phyloP scores from a whole-genome alignment of 92 coral and sea anemone species.

The Zoanthus solanderi region DNA sequence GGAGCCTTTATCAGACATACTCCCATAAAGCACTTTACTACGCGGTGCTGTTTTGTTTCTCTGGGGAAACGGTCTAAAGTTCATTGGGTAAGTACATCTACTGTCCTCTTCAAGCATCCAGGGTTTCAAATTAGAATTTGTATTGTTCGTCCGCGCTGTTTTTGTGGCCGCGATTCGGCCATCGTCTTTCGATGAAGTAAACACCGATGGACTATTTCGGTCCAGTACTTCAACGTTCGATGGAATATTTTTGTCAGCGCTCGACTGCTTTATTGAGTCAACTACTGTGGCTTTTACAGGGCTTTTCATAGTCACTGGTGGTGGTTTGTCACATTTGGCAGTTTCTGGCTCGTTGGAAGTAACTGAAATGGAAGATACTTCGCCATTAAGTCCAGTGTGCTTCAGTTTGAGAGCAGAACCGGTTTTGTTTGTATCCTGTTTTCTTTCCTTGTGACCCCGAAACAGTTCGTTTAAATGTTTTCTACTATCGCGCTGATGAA shows the following conservation, averaged over 20 bases:
- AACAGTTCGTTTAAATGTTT: conserved; percentile 90
- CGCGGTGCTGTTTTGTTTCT: conserved; percentile 72
- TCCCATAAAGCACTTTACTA: conserved; percentile 86
- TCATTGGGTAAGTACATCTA: conserved; percentile 85
- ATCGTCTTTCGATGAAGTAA: conserved; percentile 50
- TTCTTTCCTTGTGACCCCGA: conserved; percentile 62
- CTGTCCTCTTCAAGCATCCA: conserved; percentile 90
- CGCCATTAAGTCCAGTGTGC: conserved; percentile 87
- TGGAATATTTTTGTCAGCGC: conserved; percentile 10
- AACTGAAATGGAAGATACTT: conserved; percentile 80
- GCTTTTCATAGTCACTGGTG: neutral
- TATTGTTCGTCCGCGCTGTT: conserved; percentile 43
- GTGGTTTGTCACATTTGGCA: conserved; percentile 36
- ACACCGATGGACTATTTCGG: conserved; percentile 73
- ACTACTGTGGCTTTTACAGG: conserved; percentile 53
- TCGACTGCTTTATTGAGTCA: conserved; percentile 30
- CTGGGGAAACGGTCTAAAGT: conserved; percentile 94
- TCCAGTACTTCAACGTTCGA: conserved; percentile 70
- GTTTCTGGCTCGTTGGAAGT: conserved; percentile 48
- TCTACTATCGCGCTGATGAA: conserved; percentile 81
- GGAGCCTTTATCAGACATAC: conserved; percentile 77
- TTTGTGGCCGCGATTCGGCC: conserved; percentile 43
- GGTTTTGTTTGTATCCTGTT: neutral
- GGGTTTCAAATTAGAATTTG: conserved; percentile 59
- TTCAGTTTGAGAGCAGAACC: conserved; percentile 66